phyloP scores from a whole-genome alignment of 2,888 invertebrate genomes.

The Balanococcus diminutus region DNA sequence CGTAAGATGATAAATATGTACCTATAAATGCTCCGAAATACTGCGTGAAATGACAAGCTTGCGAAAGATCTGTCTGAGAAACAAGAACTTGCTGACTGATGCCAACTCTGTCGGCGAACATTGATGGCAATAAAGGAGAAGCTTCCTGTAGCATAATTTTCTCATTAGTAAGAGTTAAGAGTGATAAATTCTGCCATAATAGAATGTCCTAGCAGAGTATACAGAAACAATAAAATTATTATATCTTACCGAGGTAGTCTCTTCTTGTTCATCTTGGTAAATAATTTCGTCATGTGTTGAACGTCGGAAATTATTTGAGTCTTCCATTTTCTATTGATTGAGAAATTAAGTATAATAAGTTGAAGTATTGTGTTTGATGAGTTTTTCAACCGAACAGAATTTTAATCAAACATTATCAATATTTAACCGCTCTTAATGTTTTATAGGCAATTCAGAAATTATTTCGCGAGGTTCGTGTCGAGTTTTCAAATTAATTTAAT shows the following conservation, averaged over 20 bases:
- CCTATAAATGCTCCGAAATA: slow-evolving; percentile 72
- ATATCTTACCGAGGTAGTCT: slow-evolving; percentile 22
- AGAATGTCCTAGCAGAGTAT: too few relatives aligned
- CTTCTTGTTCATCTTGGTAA: slow-evolving; percentile 5
- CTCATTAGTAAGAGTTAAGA: background rate
- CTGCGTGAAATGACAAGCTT: slow-evolving; percentile 66
- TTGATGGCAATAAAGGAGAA: slow-evolving; percentile 57
- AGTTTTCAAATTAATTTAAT: too few relatives aligned
- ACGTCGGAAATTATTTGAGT: background rate
- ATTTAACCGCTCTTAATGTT: too few relatives aligned
- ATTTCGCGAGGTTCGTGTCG: too few relatives aligned
- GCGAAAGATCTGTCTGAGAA: slow-evolving; percentile 59
- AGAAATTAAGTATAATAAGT: background rate
- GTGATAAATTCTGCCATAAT: too few relatives aligned
- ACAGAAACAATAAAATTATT: too few relatives aligned
- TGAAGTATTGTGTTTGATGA: background rate
- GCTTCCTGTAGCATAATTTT: slow-evolving; percentile 32
- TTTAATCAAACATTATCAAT: background rate
- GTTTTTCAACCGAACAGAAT: background rate
- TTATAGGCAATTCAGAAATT: background rate
- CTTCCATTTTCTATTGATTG: background rate
- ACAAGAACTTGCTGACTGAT: slow-evolving; percentile 68
- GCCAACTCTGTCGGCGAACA: slow-evolving; percentile 67
- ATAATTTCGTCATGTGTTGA: background rate
- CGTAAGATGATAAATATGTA: slow-evolving; percentile 59